Conservation (phyloP, 1,140 invertebrate species). For the Hydropsyche tenuis region DNA sequence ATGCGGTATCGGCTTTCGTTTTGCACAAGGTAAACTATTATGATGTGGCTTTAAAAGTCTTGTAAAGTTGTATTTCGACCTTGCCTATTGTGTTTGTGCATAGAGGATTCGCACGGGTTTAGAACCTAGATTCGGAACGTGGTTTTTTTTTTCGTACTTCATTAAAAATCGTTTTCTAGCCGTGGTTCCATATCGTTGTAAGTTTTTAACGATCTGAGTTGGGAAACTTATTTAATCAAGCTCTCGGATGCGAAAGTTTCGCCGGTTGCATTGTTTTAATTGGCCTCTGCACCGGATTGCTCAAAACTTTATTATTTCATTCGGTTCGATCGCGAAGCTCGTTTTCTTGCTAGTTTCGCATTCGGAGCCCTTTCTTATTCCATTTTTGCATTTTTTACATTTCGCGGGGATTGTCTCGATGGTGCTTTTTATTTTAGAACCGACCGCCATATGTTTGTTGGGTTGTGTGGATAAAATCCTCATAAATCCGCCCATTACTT, state of each 20-base stretch:
- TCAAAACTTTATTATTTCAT: background rate
- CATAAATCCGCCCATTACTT: conserved; percentile 23
- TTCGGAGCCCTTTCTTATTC: too few species aligned
- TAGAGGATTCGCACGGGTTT: too few species aligned
- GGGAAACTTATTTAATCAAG: conserved; percentile 20
- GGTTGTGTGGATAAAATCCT: conserved; percentile 19
- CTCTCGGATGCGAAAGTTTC: conserved; percentile 14
- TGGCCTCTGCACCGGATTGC: conserved; percentile 4
- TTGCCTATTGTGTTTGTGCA: too few species aligned
- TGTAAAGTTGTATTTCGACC: too few species aligned
- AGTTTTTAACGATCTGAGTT: conserved; percentile 8
- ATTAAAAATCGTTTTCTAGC: too few species aligned
- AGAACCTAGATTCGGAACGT: too few species aligned
- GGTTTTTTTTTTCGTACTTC: too few species aligned
- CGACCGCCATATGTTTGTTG: conserved; percentile 1
- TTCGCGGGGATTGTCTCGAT: background rate
- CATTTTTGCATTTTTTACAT: background rate
- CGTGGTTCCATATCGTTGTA: background rate
- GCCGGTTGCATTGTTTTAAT: conserved; percentile 23
- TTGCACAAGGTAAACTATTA: too few species aligned
- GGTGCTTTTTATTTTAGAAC: background rate
- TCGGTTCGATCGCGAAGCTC: background rate
- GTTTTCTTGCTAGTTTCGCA: too few species aligned
- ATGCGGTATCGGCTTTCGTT: background rate
- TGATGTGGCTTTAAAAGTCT: too few species aligned